These are phyloP conservation scores for Thamnophis elegans DNA, from an alignment of 2,797 vertebrate species.

Conservation along the genomic window DNA sequence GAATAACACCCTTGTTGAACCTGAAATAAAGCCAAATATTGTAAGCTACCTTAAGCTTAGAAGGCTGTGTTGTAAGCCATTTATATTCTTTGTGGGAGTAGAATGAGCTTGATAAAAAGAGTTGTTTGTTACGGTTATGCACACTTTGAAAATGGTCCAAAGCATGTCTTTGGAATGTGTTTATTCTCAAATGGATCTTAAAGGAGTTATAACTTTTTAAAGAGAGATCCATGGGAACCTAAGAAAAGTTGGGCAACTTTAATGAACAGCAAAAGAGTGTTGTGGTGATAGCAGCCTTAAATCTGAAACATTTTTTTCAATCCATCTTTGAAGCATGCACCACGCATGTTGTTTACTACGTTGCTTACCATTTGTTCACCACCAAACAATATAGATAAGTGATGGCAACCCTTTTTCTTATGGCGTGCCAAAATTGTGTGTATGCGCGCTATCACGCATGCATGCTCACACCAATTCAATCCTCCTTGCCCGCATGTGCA, in stretches of 20 bases:
- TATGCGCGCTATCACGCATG: too few relatives aligned
- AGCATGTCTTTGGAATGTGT: neutral
- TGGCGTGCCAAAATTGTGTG: too few relatives aligned
- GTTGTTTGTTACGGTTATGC: conserved; percentile 10
- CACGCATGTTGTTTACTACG: conserved; percentile 28
- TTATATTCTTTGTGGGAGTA: conserved; percentile 39
- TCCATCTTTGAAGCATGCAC: neutral
- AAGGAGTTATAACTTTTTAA: neutral
- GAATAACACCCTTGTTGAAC: neutral
- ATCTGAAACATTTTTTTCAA: neutral
- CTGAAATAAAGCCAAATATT: neutral
- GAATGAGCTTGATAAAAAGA: conserved; percentile 65
- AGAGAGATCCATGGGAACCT: neutral
- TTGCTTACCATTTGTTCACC: conserved; percentile 41
- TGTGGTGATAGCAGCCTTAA: neutral
- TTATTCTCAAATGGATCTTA: neutral
- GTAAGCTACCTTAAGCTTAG: conserved; percentile 22
- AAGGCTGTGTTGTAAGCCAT: conserved; percentile 53
- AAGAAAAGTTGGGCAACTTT: neutral
- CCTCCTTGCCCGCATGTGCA: too few relatives aligned
- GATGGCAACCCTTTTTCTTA: too few relatives aligned
- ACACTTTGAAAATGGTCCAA: neutral
- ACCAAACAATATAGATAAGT: conserved; percentile 45
- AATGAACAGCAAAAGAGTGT: neutral
- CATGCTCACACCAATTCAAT: too few relatives aligned